These are phyloP conservation scores for Toxotes jaculatrix DNA, from an alignment of 2,113 vertebrate genomes.

Conservation along the genomic window DNA sequence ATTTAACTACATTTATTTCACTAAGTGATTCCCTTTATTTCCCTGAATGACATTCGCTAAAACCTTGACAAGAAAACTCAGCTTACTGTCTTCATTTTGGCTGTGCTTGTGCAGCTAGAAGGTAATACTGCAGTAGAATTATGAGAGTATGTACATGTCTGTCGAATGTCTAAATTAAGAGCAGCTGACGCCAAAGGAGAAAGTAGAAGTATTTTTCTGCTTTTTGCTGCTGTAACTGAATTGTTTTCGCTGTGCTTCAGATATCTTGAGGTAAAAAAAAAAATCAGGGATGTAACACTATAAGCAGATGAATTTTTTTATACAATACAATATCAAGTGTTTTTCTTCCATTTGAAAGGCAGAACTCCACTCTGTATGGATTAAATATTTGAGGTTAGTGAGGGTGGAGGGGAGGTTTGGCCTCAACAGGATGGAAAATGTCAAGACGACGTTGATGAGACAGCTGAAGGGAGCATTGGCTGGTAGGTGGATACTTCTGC, in stretches of 20 bases:
- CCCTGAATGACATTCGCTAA: not conserved
- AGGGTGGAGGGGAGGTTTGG: conserved; percentile 16
- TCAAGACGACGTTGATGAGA: conserved; percentile 27
- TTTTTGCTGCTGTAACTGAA: not conserved
- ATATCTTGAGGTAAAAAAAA: not conserved
- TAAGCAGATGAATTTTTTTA: not conserved
- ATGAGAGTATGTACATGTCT: not conserved
- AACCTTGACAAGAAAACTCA: too few species aligned
- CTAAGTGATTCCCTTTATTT: not conserved
- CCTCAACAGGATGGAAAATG: conserved; percentile 28
- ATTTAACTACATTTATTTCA: not conserved
- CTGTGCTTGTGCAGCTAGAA: too few species aligned
- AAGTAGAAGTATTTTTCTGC: not conserved
- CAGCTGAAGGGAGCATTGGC: conserved; percentile 3
- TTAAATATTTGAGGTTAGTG: conserved; percentile 2
- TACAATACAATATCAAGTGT: not conserved
- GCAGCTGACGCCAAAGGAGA: not conserved
- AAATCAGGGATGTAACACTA: not conserved
- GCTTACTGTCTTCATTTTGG: too few species aligned
- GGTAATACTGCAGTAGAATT: too few species aligned
- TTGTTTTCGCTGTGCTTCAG: not conserved
- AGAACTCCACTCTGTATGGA: not conserved
- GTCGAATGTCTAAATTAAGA: not conserved
- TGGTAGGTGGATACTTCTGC: not conserved
- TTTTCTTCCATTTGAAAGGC: conserved; percentile 10